phyloP scores from a whole-genome alignment of 2,888 invertebrate species.

The Cyrtodaria siliqua region DNA sequence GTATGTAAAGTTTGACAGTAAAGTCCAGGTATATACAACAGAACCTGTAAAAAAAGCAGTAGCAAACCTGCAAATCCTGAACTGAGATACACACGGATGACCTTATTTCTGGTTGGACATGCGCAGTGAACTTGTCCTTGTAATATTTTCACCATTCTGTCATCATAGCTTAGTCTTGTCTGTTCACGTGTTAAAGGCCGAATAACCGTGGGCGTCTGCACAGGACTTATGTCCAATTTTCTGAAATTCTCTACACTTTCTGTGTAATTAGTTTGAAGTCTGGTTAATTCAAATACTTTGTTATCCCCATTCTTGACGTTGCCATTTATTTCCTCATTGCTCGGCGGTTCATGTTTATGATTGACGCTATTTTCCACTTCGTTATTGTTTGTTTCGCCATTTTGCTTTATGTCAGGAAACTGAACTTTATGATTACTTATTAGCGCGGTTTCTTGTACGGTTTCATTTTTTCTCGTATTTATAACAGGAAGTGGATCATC shows the following conservation, averaged over 20 bases:
- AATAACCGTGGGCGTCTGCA: slow-evolving; percentile 74
- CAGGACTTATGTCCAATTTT: slow-evolving; percentile 71
- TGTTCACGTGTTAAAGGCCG: slow-evolving; percentile 77
- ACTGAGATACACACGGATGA: slow-evolving; percentile 72
- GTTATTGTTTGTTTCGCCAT: background rate
- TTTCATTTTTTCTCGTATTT: background rate
- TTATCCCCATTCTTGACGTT: slow-evolving; percentile 42
- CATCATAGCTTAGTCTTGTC: slow-evolving; percentile 65
- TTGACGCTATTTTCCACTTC: slow-evolving; percentile 11
- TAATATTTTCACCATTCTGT: slow-evolving; percentile 72
- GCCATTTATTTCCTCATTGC: no score
- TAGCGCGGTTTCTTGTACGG: slow-evolving; percentile 4
- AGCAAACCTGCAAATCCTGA: slow-evolving; percentile 77
- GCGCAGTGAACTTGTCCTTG: slow-evolving; percentile 72
- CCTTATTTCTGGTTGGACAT: slow-evolving; percentile 73
- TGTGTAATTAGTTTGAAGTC: slow-evolving; percentile 46
- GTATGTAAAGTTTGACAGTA: no score
- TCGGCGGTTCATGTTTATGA: background rate
- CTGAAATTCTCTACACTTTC: slow-evolving; percentile 61
- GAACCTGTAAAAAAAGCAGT: no score
- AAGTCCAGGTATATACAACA: no score
- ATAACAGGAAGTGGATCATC: no score
- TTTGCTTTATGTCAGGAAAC: slow-evolving; percentile 44
- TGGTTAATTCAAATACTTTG: slow-evolving; percentile 55
- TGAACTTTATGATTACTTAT: slow-evolving; percentile 24